Percentiles rank a stretch among this genome's conserved stretches.
Evolutionary conservation across 2,797 vertebrate genomes (phyloP).

Genomic region (Kryptolebias ocellatus): DNA sequence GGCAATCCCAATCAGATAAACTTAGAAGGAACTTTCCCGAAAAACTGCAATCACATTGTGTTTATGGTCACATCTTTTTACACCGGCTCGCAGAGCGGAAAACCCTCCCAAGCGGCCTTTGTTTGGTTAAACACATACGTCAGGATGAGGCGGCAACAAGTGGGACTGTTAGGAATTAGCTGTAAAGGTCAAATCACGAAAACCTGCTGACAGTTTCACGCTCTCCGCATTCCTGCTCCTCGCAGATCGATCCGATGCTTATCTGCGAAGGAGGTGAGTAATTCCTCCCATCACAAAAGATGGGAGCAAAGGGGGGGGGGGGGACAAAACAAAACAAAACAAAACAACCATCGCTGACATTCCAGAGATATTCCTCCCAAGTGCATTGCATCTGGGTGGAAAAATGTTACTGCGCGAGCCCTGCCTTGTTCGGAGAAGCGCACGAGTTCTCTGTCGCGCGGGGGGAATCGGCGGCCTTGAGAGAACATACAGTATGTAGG

Average conservation of each 20-base stretch:
- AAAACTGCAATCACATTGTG: constrained; percentile 27
- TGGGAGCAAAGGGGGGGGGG: constrained; percentile 60
- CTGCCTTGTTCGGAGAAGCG: constrained; percentile 69
- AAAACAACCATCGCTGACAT: constrained; percentile 71
- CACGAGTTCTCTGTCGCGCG: constrained; percentile 66
- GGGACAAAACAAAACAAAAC: constrained; percentile 67
- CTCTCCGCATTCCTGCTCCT: constrained; percentile 73
- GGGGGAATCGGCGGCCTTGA: constrained; percentile 57
- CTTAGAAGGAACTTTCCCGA: constrained; percentile 73
- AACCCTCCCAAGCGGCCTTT: constrained; percentile 19
- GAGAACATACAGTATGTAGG: constrained; percentile 63
- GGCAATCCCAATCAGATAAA: constrained; percentile 65
- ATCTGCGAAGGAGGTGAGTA: constrained; percentile 80
- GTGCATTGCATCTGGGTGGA: constrained; percentile 74
- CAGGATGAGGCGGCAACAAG: constrained; percentile 45
- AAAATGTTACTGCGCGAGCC: constrained; percentile 73
- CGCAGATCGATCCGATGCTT: constrained; percentile 75
- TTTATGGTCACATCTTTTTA: constrained; percentile 1
- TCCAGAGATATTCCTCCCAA: constrained; percentile 78
- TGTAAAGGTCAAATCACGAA: constrained; percentile 56
- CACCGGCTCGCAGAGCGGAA: neutral
- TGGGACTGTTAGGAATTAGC: constrained; percentile 40
- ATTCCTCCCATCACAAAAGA: constrained; percentile 81
- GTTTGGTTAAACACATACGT: constrained; percentile 47
- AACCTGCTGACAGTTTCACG: constrained; percentile 37